Percentiles rank a stretch among this genome's conserved stretches.
phyloP scores from a whole-genome alignment of 2,888 invertebrate species.

The Argynnis bischoffii region DNA sequence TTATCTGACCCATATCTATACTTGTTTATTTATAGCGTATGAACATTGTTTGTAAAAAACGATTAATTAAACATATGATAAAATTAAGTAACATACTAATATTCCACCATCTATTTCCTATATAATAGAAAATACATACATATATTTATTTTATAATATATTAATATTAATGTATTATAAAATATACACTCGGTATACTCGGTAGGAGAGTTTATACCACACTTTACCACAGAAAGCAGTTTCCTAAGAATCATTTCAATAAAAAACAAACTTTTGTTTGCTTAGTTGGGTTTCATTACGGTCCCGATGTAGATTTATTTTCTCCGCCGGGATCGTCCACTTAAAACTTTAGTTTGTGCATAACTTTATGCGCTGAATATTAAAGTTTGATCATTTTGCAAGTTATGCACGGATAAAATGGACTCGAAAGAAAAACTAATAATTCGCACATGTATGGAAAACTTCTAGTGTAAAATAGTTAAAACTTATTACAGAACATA shows the following conservation, averaged over 20 bases:
- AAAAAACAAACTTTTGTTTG: conserved; percentile 19
- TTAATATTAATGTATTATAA: no score
- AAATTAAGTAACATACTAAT: no score
- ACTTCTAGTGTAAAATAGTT: background rate
- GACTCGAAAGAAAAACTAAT: conserved; percentile 12
- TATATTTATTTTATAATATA: no score
- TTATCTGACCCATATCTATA: background rate
- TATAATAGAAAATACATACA: no score
- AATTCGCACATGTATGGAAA: conserved; percentile 4
- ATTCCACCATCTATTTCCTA: no score
- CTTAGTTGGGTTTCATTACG: conserved; percentile 19
- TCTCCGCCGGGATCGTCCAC: conserved; percentile 19
- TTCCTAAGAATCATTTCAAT: conserved; percentile 19
- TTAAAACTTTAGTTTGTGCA: conserved; percentile 28
- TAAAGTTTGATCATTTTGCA: conserved; percentile 27
- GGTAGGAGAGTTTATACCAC: background rate
- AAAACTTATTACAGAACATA: background rate
- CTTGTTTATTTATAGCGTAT: background rate
- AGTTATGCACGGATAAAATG: conserved; percentile 10
- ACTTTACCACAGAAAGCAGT: conserved; percentile 8
- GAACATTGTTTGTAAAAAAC: no score
- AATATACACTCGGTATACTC: no score
- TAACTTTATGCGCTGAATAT: conserved; percentile 23
- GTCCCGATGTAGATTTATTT: conserved; percentile 26
- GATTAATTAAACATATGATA: no score